phyloP scores from a whole-genome alignment of 2,113 vertebrate genomes.

The Pelusios castaneus region DNA sequence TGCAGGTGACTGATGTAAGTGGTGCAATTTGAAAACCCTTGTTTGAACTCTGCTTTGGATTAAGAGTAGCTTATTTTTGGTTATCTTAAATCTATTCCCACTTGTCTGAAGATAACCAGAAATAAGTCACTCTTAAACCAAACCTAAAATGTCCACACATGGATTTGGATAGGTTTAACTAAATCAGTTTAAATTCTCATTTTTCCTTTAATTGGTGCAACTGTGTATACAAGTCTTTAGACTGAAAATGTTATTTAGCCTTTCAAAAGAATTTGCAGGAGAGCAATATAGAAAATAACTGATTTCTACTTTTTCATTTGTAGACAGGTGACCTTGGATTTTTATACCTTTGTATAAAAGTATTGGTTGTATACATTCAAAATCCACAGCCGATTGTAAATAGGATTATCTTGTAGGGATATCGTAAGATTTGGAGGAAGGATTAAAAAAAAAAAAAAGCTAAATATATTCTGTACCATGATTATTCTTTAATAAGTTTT shows the following conservation, averaged over 20 bases:
- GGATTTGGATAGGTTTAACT: conserved; percentile 28
- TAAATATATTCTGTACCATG: conserved; percentile 30
- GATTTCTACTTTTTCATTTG: conserved; percentile 43
- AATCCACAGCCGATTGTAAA: conserved; percentile 55
- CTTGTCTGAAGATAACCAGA: neutral
- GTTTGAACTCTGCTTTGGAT: neutral
- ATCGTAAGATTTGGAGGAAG: conserved; percentile 32
- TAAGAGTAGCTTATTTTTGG: neutral
- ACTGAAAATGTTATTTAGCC: conserved; percentile 40
- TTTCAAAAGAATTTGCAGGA: conserved; percentile 56
- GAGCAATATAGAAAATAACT: conserved; percentile 45
- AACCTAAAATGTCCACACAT: neutral
- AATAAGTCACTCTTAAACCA: conserved; percentile 40
- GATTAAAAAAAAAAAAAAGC: conserved; percentile 51
- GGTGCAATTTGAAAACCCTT: neutral
- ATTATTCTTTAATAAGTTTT: conserved; percentile 48
- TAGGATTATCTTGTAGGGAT: conserved; percentile 43
- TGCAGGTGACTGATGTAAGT: neutral
- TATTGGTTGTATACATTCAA: conserved; percentile 17
- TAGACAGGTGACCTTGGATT: conserved; percentile 44
- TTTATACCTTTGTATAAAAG: conserved; percentile 45
- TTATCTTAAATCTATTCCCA: conserved; percentile 1
- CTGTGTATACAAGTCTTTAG: conserved; percentile 47
- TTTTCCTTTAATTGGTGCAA: neutral
- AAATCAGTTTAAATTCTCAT: conserved; percentile 40